Evolutionary conservation across 2,888 invertebrate genomes (phyloP), one percentile per base, ranked within the genome.

Genomic region (Machimus atricapillus): DNA sequence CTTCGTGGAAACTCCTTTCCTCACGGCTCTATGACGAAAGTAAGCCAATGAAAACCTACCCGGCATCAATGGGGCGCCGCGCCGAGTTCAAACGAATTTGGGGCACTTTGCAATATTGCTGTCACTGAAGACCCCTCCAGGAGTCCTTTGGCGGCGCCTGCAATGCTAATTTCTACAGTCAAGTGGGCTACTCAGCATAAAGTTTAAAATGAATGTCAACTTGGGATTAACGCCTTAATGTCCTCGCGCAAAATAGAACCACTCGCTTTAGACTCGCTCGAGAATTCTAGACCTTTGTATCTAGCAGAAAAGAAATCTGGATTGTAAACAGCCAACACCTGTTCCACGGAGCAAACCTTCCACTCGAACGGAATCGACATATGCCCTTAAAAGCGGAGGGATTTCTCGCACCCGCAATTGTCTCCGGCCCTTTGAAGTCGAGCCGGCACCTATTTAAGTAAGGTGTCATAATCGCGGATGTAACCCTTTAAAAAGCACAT

Each of bases 151-250:
- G 46, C 73, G 85, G 73, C 85, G 31, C 85, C 27, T 27, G 85
- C 46, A 43, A 52, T 85, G 56, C 86, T 87, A 87, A 87, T 87
- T 87, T 87, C 76, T 83, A 83, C 87, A 77, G 43, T 37, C 43
- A 77, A 87, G 78, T 74, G 66, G 40, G 27, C 43, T 43, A 52
- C 52, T 79, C 52, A 27, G 31, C 52, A 79, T 46, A 46, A 52
- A 82, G 34, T 82, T 82, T 82, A 31, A 16, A 34, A 82, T 82
- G 31, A 23, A 58, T 37, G 19, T 66, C 37, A 82, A 34, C 34
- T 82, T n/a, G 58, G 34, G 40, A 82, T 82, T 82, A 82, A 66
- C 58, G 66, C 82, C 37, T 66, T 58, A 82, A 81, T n/a, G 56
- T 81, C 37, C 37, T n/a, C 34, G 19, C 78, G 58, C 23, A 34